A percentile compares a stretch with the other conserved stretches of the same genome.
These are phyloP conservation scores for Ceratosolen solmsi DNA, from an alignment of 1,140 invertebrate species.

Conservation along the genomic window DNA sequence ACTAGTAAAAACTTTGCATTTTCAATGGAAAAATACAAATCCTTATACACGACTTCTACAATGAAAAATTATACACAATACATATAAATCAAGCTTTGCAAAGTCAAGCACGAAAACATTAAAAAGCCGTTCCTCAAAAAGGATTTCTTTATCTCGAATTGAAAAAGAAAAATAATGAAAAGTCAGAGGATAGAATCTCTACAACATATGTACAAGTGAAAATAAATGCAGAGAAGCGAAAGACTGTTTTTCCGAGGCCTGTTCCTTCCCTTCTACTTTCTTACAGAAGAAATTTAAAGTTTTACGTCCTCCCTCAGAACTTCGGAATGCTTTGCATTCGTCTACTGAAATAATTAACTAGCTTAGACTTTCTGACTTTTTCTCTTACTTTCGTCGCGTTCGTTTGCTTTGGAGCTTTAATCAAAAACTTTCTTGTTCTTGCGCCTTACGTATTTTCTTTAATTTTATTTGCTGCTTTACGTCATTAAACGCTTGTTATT, in stretches of 20 bases:
- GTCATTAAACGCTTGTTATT: conserved; percentile 49
- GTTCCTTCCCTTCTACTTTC: background rate
- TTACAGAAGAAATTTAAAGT: conserved; percentile 38
- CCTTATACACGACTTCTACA: background rate
- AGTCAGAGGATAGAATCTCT: background rate
- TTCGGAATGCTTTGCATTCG: conserved; percentile 44
- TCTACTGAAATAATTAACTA: conserved; percentile 50
- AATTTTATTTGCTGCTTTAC: conserved; percentile 35
- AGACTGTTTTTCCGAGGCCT: background rate
- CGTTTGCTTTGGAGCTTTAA: conserved; percentile 44
- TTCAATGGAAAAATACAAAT: background rate
- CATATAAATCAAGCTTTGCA: background rate
- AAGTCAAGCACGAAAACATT: background rate
- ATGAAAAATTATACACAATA: background rate
- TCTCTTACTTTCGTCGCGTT: conserved; percentile 11
- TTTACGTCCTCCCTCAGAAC: conserved; percentile 6
- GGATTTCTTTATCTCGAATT: background rate
- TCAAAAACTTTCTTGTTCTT: conserved; percentile 47
- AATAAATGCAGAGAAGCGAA: background rate
- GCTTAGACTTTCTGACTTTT: conserved; percentile 36
- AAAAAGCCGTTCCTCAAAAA: background rate
- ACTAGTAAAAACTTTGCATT: background rate
- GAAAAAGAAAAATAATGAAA: background rate
- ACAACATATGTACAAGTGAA: background rate
- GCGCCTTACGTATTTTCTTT: conserved; percentile 23